phyloP scores from a whole-genome alignment of 2,888 invertebrate species.

The Bombylius major region DNA sequence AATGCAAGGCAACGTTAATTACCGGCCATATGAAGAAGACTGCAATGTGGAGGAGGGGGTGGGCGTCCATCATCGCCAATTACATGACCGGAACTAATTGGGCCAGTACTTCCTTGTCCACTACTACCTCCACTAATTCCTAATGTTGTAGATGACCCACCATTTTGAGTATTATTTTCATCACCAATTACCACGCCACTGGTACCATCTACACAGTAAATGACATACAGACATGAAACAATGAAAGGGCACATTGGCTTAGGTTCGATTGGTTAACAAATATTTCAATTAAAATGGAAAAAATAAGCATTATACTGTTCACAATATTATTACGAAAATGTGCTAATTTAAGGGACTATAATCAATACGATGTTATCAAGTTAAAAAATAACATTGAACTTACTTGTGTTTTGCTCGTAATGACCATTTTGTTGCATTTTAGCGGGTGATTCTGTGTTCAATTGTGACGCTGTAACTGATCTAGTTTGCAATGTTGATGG shows the following conservation, averaged over 20 bases:
- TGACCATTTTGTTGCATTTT: conserved; percentile 68
- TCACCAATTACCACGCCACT: conserved; percentile 12
- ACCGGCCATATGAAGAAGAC: conserved; percentile 77
- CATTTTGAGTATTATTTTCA: conserved; percentile 10
- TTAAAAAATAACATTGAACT: conserved; percentile 25
- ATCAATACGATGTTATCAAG: background rate
- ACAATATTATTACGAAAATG: too few relatives aligned
- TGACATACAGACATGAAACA: background rate
- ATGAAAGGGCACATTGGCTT: background rate
- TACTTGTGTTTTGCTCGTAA: conserved; percentile 52
- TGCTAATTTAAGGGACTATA: too few relatives aligned
- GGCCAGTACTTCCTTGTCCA: background rate
- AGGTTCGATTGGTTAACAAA: too few relatives aligned
- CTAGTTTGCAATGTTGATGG: conserved; percentile 80
- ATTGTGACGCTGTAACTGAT: conserved; percentile 81
- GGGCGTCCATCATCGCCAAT: conserved; percentile 48
- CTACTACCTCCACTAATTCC: conserved; percentile 11
- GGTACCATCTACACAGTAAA: conserved; percentile 12
- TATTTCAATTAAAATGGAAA: too few relatives aligned
- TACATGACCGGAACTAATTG: conserved; percentile 14
- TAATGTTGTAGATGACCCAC: conserved; percentile 8
- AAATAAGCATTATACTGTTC: too few relatives aligned
- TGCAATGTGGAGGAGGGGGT: conserved; percentile 56
- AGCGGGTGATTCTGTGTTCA: conserved; percentile 82
- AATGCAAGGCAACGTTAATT: conserved; percentile 22